Evolutionary conservation across 2,797 vertebrate species (phyloP).

Genomic region (Megaceryle alcyon): DNA sequence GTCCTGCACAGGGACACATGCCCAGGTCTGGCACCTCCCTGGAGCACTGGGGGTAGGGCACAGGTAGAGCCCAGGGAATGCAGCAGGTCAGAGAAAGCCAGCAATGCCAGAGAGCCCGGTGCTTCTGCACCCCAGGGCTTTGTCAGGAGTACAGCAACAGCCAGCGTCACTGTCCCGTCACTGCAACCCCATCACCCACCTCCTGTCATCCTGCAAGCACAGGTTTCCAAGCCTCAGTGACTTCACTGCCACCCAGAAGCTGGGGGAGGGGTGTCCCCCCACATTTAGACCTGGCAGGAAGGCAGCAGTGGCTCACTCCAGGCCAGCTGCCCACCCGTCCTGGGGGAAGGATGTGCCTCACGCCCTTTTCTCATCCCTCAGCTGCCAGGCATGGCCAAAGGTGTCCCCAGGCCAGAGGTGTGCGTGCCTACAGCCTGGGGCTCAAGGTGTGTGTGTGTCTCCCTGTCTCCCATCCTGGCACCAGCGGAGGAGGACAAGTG

Average conservation of each 20-base stretch:
- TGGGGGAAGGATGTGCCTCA: not conserved
- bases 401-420: not conserved
- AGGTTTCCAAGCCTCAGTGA: accelerated
- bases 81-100: not conserved
- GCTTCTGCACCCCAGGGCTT: not conserved
- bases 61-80: not conserved
- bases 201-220: not conserved
- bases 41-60: not conserved
- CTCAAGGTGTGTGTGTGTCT: not conserved
- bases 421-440: not conserved
- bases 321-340: not conserved
- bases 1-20: not conserved
- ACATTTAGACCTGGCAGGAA: not conserved
- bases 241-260: not conserved
- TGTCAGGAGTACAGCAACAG: not conserved
- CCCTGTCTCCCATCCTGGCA: conserved; percentile 26
- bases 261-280: not conserved
- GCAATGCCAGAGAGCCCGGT: not conserved
- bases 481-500: conserved; percentile 52
- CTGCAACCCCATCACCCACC: not conserved
- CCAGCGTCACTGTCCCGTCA: not conserved
- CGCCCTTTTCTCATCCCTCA: not conserved
- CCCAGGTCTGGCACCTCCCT: not conserved
- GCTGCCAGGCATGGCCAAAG: not conserved
- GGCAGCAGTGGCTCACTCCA: not conserved